A percentile compares a stretch with the other conserved stretches of the same genome.
These are phyloP conservation scores for Myxocyprinus asiaticus DNA, from an alignment of 2,113 vertebrate genomes.

Conservation along the genomic window DNA sequence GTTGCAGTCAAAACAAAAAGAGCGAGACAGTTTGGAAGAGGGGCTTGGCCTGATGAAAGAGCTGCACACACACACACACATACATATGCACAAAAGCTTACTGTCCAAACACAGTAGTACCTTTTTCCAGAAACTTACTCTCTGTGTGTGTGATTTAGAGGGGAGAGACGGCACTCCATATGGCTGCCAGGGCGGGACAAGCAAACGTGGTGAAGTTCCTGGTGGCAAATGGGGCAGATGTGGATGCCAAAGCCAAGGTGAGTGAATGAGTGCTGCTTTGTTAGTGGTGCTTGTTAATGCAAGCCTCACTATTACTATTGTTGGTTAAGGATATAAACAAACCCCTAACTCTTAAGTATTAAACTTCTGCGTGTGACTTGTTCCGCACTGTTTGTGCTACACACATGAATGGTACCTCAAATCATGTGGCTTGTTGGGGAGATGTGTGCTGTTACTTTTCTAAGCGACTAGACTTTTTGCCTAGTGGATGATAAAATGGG, in stretches of 20 bases:
- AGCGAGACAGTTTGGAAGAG: constrained; percentile 9
- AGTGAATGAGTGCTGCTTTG: not conserved
- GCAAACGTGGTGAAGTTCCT: constrained; percentile 90
- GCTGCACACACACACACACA: too few species aligned
- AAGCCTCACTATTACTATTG: too few species aligned
- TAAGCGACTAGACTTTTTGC: too few species aligned
- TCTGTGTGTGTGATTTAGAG: constrained; percentile 76
- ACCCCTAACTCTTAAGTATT: too few species aligned
- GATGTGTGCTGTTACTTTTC: too few species aligned
- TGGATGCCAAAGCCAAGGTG: constrained; percentile 96
- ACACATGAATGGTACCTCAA: too few species aligned
- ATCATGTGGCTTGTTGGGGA: too few species aligned
- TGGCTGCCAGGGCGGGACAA: constrained; percentile 95
- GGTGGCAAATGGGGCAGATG: constrained; percentile 90
- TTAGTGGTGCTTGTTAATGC: too few species aligned
- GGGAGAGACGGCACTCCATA: constrained; percentile 95
- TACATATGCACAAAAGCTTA: constrained; percentile 23
- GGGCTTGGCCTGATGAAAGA: constrained; percentile 15
- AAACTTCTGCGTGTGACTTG: too few species aligned
- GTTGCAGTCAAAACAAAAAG: constrained; percentile 40
- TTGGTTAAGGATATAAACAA: too few species aligned
- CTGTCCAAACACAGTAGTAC: constrained; percentile 17
- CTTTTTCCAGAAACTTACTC: constrained; percentile 18
- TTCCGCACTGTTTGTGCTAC: too few species aligned
- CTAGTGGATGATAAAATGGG: too few species aligned